Evolutionary conservation across 2,113 vertebrate genomes (phyloP).

Genomic region (Verasper variegatus): DNA sequence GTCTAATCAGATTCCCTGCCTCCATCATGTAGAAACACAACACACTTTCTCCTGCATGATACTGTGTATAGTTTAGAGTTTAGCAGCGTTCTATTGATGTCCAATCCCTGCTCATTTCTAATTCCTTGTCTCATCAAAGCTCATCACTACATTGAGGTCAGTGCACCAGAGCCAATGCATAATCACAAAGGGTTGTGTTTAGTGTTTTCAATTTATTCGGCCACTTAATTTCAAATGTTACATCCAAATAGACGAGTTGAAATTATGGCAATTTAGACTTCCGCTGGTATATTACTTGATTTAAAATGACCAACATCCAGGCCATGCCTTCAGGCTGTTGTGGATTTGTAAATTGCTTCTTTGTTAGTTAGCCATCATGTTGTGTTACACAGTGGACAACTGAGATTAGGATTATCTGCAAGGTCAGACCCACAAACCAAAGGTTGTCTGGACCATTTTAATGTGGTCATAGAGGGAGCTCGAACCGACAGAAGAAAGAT

Average conservation of each 20-base stretch:
- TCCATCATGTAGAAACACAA: slow-evolving; percentile 33
- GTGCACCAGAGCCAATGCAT: slow-evolving; percentile 6
- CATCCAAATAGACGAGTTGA: background rate
- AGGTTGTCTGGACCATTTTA: background rate
- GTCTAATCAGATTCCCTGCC: slow-evolving; percentile 62
- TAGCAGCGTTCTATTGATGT: slow-evolving; percentile 19
- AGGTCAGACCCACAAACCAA: background rate
- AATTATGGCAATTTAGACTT: background rate
- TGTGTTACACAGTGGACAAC: background rate
- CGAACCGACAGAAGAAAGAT: background rate
- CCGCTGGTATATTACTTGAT: background rate
- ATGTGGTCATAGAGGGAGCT: background rate
- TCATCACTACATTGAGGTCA: slow-evolving; percentile 27
- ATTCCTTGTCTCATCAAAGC: slow-evolving; percentile 51
- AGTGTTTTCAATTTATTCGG: background rate
- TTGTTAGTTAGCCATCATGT: background rate
- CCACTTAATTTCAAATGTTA: background rate
- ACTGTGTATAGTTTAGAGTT: slow-evolving; percentile 10
- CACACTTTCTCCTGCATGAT: slow-evolving; percentile 4
- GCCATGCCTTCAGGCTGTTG: background rate
- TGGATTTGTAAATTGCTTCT: background rate
- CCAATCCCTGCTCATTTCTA: slow-evolving; percentile 31
- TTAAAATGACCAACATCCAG: background rate
- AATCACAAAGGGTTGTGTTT: slow-evolving; percentile 20
- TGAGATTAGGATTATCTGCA: background rate